A percentile compares a stretch with the other conserved stretches of the same genome.
Conservation (phyloP, 1,140 invertebrate species). For the Diabrotica virgifera region DNA sequence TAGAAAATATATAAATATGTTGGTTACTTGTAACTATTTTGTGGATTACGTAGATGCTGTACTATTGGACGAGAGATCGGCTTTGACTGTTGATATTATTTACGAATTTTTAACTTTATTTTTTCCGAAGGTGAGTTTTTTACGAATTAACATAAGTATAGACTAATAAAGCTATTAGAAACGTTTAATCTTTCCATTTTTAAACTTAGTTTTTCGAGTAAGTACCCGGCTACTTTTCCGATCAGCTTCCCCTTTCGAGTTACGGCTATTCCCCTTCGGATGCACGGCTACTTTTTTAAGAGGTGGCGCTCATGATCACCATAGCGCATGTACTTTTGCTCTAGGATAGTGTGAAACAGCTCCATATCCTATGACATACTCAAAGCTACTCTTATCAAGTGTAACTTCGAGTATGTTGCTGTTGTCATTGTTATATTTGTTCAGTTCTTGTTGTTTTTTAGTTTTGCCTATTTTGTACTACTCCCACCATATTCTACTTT, state of each 20-base stretch:
- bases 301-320: too few relatives aligned
- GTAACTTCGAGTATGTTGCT: too few relatives aligned
- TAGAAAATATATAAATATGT: slow-evolving; percentile 71
- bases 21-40: slow-evolving; percentile 75
- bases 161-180: neutral
- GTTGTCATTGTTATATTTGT: too few relatives aligned
- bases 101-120: slow-evolving; percentile 80
- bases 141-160: neutral
- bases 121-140: slow-evolving; percentile 68
- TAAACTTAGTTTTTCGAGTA: neutral
- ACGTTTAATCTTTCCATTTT: neutral
- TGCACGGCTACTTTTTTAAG: too few relatives aligned
- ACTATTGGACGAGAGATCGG: slow-evolving; percentile 74
- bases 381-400: too few relatives aligned
- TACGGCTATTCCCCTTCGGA: neutral
- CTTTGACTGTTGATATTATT: slow-evolving; percentile 72
- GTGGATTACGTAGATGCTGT: slow-evolving; percentile 82
- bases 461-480: too few relatives aligned
- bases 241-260: neutral
- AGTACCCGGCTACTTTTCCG: neutral
- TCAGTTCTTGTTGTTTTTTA: too few relatives aligned
- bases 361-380: too few relatives aligned
- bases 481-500: too few relatives aligned
- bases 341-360: too few relatives aligned
- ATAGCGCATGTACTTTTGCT: too few relatives aligned